These are phyloP conservation scores for Pseudonaja textilis DNA, from an alignment of 2,113 vertebrate species.

Conservation along the genomic window DNA sequence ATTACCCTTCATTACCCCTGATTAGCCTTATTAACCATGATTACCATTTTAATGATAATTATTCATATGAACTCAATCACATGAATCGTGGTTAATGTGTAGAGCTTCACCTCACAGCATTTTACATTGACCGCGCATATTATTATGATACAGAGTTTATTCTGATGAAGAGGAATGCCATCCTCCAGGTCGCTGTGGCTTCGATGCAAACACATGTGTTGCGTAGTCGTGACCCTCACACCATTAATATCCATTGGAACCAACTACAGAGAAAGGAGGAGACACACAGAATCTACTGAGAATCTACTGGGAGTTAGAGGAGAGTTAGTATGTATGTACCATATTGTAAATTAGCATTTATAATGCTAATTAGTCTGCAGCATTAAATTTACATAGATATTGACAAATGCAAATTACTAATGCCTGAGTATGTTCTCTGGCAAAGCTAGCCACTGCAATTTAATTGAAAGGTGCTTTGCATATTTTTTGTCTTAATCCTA, in stretches of 20 bases:
- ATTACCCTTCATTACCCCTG: too few relatives aligned
- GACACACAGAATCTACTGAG: background rate
- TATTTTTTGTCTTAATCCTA: background rate
- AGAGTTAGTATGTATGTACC: background rate
- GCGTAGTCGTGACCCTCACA: background rate
- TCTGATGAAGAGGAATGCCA: too few relatives aligned
- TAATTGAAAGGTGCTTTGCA: background rate
- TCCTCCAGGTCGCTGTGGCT: too few relatives aligned
- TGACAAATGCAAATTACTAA: background rate
- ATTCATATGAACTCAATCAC: too few relatives aligned
- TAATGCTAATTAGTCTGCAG: background rate
- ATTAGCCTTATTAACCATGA: too few relatives aligned
- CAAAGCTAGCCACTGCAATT: background rate
- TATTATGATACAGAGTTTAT: too few relatives aligned
- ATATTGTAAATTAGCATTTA: background rate
- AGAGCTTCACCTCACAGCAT: too few relatives aligned
- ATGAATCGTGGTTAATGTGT: too few relatives aligned
- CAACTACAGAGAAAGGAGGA: background rate
- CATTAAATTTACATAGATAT: slow-evolving; percentile 11
- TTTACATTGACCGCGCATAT: too few relatives aligned
- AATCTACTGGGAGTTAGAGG: background rate
- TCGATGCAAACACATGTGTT: too few relatives aligned
- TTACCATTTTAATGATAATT: too few relatives aligned
- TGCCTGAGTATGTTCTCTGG: background rate
- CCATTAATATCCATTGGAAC: background rate